Conservation (phyloP, 2,113 vertebrate species). For the Mandrillus leucophaeus region DNA sequence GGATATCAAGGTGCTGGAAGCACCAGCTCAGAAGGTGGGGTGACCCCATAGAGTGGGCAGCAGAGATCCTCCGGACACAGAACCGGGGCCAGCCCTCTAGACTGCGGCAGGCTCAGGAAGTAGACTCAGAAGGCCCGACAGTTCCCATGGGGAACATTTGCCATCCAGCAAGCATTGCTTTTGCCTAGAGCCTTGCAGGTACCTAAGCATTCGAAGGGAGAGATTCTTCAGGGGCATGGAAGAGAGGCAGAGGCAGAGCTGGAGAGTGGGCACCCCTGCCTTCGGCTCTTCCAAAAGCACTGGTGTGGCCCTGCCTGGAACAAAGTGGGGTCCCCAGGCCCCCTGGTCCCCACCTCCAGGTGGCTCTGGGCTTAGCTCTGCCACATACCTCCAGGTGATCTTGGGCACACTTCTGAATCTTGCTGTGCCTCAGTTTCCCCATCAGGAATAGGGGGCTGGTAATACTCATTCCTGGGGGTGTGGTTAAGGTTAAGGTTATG, state of each 20-base stretch:
- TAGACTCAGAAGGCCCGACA: background rate
- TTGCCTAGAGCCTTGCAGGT: background rate
- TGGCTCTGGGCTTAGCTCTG: background rate
- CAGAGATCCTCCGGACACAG: background rate
- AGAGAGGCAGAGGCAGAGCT: background rate
- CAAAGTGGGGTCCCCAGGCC: fast-evolving
- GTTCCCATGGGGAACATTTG: no score
- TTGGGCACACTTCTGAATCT: background rate
- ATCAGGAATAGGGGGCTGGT: background rate
- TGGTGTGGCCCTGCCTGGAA: background rate
- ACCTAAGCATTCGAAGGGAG: background rate
- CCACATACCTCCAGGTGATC: background rate
- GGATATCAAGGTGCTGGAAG: fast-evolving
- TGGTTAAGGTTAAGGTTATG: background rate
- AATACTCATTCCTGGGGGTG: background rate
- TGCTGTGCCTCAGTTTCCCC: background rate
- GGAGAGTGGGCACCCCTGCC: background rate
- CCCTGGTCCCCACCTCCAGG: no score
- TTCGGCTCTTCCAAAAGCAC: background rate
- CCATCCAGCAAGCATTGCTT: background rate
- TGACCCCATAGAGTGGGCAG: background rate
- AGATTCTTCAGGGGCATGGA: background rate
- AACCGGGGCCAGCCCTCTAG: fast-evolving
- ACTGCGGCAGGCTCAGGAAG: background rate
- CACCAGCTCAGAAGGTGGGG: background rate